Evolutionary conservation across 2,888 invertebrate species (phyloP).

Genomic region (Trichacis sp.): DNA sequence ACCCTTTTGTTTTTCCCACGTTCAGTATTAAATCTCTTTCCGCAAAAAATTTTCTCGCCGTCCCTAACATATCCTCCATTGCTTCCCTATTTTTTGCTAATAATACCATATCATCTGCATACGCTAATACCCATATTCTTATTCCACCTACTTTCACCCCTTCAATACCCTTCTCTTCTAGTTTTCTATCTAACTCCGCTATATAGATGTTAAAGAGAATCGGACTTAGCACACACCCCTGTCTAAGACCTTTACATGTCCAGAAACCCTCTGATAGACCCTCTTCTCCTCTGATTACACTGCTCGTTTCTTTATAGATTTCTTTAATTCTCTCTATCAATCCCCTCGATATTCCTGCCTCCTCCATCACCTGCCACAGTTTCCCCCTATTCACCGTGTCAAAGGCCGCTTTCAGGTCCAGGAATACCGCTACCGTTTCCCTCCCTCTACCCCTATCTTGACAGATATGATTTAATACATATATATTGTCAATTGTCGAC

Average conservation of each 20-base stretch:
- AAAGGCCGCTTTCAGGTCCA: background rate
- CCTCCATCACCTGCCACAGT: background rate
- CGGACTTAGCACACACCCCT: constrained; percentile 32
- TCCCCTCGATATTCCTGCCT: background rate
- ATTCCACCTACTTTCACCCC: background rate
- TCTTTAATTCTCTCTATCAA: background rate
- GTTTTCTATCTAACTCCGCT: constrained; percentile 13
- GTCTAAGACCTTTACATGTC: constrained; percentile 3
- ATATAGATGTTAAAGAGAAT: constrained; percentile 31
- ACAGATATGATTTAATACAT: too few species aligned
- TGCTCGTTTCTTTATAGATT: too few species aligned
- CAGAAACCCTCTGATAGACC: constrained; percentile 10
- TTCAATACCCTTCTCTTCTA: background rate
- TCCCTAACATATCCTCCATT: background rate
- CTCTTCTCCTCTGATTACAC: constrained; percentile 10
- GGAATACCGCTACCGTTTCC: background rate
- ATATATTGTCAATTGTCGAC: constrained; percentile 33
- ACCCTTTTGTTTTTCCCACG: too few species aligned
- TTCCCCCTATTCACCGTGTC: too few species aligned
- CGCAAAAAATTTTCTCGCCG: too few species aligned
- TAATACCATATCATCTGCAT: constrained; percentile 10
- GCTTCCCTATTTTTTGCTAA: constrained; percentile 9
- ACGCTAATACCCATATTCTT: constrained; percentile 8
- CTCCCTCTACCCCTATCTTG: background rate
- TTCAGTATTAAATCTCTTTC: too few species aligned